Evolutionary conservation across 2,797 vertebrate genomes (phyloP).

Genomic region (Enteromius trimaculatus): DNA sequence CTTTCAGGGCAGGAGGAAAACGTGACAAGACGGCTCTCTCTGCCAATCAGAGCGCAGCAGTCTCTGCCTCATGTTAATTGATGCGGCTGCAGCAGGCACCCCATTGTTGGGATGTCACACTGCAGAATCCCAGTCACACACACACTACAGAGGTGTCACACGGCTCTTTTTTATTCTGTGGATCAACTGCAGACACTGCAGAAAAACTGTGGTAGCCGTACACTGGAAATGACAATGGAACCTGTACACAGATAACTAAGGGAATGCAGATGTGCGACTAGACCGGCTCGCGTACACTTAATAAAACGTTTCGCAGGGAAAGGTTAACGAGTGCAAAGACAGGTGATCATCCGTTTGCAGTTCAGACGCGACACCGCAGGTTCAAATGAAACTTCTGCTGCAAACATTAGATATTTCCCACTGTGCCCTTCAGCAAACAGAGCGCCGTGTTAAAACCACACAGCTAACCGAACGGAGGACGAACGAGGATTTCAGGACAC

Average conservation of each 20-base stretch:
- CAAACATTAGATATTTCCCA: conserved; percentile 23
- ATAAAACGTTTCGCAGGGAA: not conserved
- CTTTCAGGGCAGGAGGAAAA: conserved; percentile 51
- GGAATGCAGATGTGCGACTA: conserved; percentile 49
- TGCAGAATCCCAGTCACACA: conserved; percentile 59
- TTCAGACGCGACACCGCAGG: not conserved
- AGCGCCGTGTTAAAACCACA: conserved; percentile 11
- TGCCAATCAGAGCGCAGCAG: conserved; percentile 69
- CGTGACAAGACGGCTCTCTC: conserved; percentile 34
- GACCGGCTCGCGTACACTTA: conserved; percentile 32
- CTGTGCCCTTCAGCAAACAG: conserved; percentile 37
- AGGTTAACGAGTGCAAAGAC: conserved; percentile 40
- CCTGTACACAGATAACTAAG: not conserved
- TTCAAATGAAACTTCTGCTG: not conserved
- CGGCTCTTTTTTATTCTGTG: conserved; percentile 33
- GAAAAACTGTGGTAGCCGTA: conserved; percentile 41
- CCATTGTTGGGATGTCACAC: conserved; percentile 56
- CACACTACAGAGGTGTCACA: conserved; percentile 47
- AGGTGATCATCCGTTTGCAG: not conserved
- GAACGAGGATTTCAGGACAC: conserved; percentile 16
- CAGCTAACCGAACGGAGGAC: not conserved
- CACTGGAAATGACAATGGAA: conserved; percentile 9
- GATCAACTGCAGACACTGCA: conserved; percentile 48
- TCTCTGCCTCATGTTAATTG: conserved; percentile 75
- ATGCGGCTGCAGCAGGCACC: conserved; percentile 71